Conservation (phyloP, 2,113 vertebrate genomes). For the Dendrocopos noguchii region DNA sequence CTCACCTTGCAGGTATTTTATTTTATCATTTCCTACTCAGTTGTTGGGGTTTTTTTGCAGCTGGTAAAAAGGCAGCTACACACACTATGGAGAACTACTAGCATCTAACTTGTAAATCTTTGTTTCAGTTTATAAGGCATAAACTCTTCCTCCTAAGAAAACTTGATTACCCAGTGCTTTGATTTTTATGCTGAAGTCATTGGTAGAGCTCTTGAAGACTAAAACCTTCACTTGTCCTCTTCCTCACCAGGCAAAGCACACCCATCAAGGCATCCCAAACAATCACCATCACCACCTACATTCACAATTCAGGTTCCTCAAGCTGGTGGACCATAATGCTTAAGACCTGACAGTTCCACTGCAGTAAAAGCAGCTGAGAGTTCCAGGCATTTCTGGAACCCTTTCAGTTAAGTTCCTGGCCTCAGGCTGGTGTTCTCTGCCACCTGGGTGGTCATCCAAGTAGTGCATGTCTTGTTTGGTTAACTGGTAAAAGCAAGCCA, state of each 20-base stretch:
- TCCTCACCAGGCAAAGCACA: background rate
- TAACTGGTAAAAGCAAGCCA: background rate
- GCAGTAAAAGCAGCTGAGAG: background rate
- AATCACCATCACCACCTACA: background rate
- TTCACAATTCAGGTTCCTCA: background rate
- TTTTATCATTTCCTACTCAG: background rate
- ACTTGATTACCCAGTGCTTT: background rate
- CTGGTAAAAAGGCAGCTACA: background rate
- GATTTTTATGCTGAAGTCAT: background rate
- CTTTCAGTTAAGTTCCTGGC: background rate
- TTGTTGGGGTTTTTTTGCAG: background rate
- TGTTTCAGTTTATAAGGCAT: background rate
- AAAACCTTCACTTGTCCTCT: background rate
- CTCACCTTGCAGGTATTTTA: background rate
- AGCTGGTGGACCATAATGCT: background rate
- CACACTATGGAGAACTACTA: background rate
- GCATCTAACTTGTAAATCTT: background rate
- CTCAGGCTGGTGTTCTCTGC: background rate
- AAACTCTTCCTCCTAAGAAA: background rate
- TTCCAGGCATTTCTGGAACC: background rate
- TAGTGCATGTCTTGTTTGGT: rapidly evolving
- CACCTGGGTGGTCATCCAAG: background rate
- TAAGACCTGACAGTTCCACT: background rate
- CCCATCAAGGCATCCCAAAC: background rate
- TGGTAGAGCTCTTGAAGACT: background rate